Evolutionary conservation across 1,140 invertebrate species (phyloP).

Genomic region (Drosophila setifemur): DNA sequence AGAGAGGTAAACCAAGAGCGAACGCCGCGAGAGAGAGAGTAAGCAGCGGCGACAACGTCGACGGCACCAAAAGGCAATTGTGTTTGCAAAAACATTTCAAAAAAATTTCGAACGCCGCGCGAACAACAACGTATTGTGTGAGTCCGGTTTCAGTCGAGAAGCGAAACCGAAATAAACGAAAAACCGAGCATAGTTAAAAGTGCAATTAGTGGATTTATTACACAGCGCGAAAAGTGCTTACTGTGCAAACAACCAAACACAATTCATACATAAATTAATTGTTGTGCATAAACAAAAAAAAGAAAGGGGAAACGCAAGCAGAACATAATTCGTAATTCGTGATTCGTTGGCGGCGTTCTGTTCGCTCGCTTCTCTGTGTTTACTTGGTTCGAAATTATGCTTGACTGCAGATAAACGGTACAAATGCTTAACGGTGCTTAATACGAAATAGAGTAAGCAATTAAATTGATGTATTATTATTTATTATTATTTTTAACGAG

Average conservation of each 20-base stretch:
- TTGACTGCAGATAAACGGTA: neutral
- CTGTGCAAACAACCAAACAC: neutral
- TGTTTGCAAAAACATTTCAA: too few relatives aligned
- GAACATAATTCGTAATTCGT: too few relatives aligned
- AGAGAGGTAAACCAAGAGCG: too few relatives aligned
- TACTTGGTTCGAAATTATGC: neutral
- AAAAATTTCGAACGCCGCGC: too few relatives aligned
- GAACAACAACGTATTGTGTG: too few relatives aligned
- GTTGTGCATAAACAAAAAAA: neutral
- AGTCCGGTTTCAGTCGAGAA: too few relatives aligned
- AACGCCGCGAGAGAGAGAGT: too few relatives aligned
- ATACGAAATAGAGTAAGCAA: constrained; percentile 7
- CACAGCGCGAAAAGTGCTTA: neutral
- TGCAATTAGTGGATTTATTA: neutral
- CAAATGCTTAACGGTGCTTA: neutral
- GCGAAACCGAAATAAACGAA: too few relatives aligned
- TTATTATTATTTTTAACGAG: constrained; percentile 14
- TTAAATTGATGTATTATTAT: neutral
- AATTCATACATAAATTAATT: neutral
- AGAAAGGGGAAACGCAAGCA: too few relatives aligned
- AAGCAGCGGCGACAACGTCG: too few relatives aligned
- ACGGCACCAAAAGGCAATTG: too few relatives aligned
- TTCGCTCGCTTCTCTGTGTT: neutral
- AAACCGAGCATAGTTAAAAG: too few relatives aligned
- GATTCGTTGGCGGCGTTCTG: neutral